Evolutionary conservation across 2,797 vertebrate genomes (phyloP).

Genomic region (Bucorvus abyssinicus): DNA sequence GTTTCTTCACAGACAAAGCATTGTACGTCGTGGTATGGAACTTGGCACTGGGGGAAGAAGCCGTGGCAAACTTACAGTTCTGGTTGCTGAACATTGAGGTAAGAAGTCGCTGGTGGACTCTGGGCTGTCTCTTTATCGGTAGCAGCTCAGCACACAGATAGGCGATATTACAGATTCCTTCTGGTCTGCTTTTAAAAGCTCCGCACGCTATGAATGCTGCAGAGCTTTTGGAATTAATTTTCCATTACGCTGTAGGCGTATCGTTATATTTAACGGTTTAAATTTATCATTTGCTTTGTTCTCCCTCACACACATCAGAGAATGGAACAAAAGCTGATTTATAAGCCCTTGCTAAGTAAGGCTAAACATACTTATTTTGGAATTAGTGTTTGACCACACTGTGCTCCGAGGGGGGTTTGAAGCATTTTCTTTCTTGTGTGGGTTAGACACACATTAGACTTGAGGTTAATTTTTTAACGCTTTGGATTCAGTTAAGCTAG

Average conservation of each 20-base stretch:
- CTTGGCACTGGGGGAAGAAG: conserved; percentile 94
- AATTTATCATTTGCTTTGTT: conserved; percentile 61
- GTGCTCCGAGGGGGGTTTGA: conserved; percentile 3
- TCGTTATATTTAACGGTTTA: conserved; percentile 47
- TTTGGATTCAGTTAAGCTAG: background rate
- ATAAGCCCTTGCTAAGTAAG: conserved; percentile 48
- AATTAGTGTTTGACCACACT: conserved; percentile 59
- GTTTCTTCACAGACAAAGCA: conserved; percentile 97
- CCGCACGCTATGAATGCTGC: conserved; percentile 34
- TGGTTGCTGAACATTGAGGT: conserved; percentile 99
- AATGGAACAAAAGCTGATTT: conserved; percentile 58
- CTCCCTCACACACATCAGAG: conserved; percentile 15
- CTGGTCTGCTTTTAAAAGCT: background rate
- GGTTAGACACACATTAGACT: conserved; percentile 8
- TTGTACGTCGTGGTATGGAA: conserved; percentile 97
- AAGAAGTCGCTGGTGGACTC: conserved; percentile 29
- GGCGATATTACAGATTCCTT: background rate
- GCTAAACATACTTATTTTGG: conserved; percentile 56
- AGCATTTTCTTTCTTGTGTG: conserved; percentile 33
- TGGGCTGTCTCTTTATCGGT: background rate
- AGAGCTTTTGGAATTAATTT: conserved; percentile 43
- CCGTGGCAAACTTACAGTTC: conserved; percentile 91
- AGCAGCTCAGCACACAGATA: background rate
- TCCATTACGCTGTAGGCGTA: background rate
- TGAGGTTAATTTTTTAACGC: conserved; percentile 46